Evolutionary conservation across 2,797 vertebrate genomes (phyloP), one percentile per base, ranked within the genome.

Genomic region (Periophthalmus magnuspinnatus): DNA sequence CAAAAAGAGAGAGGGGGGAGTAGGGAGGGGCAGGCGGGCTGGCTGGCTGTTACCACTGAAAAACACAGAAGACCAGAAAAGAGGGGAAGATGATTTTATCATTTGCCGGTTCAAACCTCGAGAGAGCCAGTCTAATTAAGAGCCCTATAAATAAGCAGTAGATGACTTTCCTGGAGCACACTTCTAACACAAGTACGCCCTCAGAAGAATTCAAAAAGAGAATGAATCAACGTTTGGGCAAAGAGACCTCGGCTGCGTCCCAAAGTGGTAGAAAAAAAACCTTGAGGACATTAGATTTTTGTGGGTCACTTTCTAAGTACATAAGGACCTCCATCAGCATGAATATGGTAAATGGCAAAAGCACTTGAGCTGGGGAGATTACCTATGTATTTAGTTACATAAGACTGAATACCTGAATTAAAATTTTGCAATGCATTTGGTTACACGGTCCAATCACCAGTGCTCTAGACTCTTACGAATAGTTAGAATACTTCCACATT

Each of bases 121-220:
- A 36, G 89, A 88, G 89, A 86, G 66, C 24, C 78, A 86, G 82
- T 88, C 88, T 90, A 90, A 91, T 91, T 91, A 88, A 79, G 74
- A 65, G 65, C 22, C 69, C 88, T 89, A 91, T 86, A 91, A 90
- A 91, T 91, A 92, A 88, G 85, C 80, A 70, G 77, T 80, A 69
- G 78, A 87, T 86, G 68, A 84, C 79, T 90, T 91, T 90, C 83
- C 89, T 88, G 88, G 86, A 88, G 80, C 79, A 28, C 70, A 84
- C 85, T 88, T 89, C 86, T 88, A 80, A 88, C 80, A 74, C 67
- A 58, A 58, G 67, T 80, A 69, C 67, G 69, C 63, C 79, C 85
- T 81, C 86, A 22, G 77, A 55, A 57, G 84, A 76, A 65, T 83
- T 82, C 61, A 52, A 68, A 69, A 63, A 24, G 62, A 77, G 68